Conservation (phyloP, 1,140 invertebrate species). For the Samia ricini region DNA sequence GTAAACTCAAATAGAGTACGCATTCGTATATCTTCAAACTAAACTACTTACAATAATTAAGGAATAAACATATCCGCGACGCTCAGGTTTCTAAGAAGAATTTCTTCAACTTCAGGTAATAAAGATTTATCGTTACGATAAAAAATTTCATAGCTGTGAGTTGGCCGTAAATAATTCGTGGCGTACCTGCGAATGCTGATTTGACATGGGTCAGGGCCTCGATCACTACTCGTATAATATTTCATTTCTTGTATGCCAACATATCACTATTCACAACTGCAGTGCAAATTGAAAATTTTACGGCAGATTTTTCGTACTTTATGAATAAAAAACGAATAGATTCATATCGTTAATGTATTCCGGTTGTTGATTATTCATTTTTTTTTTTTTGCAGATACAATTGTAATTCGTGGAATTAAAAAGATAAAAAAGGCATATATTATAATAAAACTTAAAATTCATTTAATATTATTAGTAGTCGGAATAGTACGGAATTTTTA, state of each 20-base stretch:
- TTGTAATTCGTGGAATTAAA: too few species aligned
- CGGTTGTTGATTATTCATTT: too few species aligned
- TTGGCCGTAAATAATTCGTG: slow-evolving; percentile 67
- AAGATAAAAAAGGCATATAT: slow-evolving; percentile 12
- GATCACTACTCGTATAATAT: slow-evolving; percentile 51
- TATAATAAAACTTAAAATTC: slow-evolving; percentile 19
- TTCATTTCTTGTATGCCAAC: slow-evolving; percentile 54
- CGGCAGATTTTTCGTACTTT: slow-evolving; percentile 25
- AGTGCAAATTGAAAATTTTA: slow-evolving; percentile 61
- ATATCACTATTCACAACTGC: slow-evolving; percentile 48
- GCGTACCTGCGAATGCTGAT: slow-evolving; percentile 71
- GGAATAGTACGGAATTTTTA: too few species aligned
- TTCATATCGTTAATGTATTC: too few species aligned
- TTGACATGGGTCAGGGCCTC: slow-evolving; percentile 65
- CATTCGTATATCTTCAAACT: background rate
- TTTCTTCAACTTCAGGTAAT: slow-evolving; percentile 47
- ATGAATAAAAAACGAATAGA: too few species aligned
- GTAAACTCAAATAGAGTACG: too few species aligned
- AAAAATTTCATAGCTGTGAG: slow-evolving; percentile 67
- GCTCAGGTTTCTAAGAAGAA: slow-evolving; percentile 22
- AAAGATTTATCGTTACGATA: slow-evolving; percentile 66
- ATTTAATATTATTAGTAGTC: too few species aligned
- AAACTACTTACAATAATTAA: slow-evolving; percentile 14
- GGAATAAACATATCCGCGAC: slow-evolving; percentile 22
- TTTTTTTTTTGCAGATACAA: too few species aligned